Conservation (phyloP, 2,113 vertebrate genomes). For the Deroptyus accipitrinus region DNA sequence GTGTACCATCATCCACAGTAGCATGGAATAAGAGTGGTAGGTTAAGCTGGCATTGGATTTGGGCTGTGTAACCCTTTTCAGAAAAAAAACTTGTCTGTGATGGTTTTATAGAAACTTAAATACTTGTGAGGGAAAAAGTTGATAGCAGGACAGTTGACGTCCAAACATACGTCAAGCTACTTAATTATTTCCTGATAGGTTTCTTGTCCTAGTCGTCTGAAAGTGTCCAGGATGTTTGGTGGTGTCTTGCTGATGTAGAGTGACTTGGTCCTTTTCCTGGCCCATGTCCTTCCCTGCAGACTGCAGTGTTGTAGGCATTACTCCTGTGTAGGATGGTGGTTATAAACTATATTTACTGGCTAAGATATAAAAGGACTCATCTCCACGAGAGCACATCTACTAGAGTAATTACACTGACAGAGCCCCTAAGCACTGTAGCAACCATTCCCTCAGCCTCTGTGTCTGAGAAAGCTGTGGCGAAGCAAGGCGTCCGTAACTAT, state of each 20-base stretch:
- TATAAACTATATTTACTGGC: background rate
- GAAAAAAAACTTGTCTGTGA: background rate
- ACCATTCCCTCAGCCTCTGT: background rate
- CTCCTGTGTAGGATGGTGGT: background rate
- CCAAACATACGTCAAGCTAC: background rate
- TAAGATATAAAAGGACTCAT: background rate
- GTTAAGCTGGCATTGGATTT: background rate
- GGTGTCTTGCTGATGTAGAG: background rate
- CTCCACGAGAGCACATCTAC: background rate
- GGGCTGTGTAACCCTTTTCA: background rate
- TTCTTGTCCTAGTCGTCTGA: background rate
- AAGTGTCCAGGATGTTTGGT: background rate
- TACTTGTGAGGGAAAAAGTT: background rate
- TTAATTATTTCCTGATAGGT: constrained; percentile 11
- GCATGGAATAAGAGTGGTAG: background rate
- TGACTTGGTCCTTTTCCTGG: background rate
- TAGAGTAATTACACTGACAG: background rate
- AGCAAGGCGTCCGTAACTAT: background rate
- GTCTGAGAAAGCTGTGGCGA: background rate
- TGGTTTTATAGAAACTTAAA: background rate
- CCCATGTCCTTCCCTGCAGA: background rate
- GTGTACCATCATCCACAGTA: background rate
- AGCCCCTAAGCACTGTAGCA: background rate
- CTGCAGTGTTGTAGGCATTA: background rate
- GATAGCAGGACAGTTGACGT: background rate